Percentiles rank a stretch among this genome's conserved stretches.
phyloP scores from a whole-genome alignment of 2,888 invertebrate genomes.

The Axea sp. region DNA sequence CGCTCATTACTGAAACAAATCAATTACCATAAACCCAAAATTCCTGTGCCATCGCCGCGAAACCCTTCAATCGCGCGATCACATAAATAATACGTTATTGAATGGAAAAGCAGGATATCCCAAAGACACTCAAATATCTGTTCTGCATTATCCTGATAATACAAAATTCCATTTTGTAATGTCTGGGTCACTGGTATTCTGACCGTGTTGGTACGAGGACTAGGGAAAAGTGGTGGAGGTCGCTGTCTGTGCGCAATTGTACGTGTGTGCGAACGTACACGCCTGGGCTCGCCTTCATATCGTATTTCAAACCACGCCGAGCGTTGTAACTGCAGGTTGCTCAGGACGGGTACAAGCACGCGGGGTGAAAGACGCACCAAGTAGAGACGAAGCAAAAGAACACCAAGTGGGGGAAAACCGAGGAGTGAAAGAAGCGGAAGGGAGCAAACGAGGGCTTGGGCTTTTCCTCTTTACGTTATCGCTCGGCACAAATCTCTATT shows the following conservation, averaged over 20 bases:
- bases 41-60: background rate
- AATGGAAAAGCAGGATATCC: constrained; percentile 8
- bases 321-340: constrained; percentile 48
- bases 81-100: constrained; percentile 25
- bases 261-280: background rate
- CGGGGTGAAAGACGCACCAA: constrained; percentile 1
- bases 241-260: background rate
- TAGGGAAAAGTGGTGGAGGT: background rate
- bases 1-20: constrained; percentile 15
- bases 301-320: constrained; percentile 52
- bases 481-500: constrained; percentile 75
- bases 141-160: constrained; percentile 50
- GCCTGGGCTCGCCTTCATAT: constrained; percentile 22
- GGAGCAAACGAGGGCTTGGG: constrained; percentile 48
- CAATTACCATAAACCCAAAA: constrained; percentile 27
- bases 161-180: constrained; percentile 45
- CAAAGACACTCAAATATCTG: constrained; percentile 33
- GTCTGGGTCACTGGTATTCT: constrained; percentile 12
- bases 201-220: background rate
- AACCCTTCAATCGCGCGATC: constrained; percentile 7
- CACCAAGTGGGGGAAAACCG: constrained; percentile 20
- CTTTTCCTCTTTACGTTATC: constrained; percentile 69
- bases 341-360: constrained; percentile 8
- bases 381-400: constrained; percentile 16
- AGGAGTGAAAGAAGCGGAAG: constrained; percentile 48